These are phyloP conservation scores for Sparidentex hasta DNA, from an alignment of 2,797 vertebrate species.

Conservation along the genomic window DNA sequence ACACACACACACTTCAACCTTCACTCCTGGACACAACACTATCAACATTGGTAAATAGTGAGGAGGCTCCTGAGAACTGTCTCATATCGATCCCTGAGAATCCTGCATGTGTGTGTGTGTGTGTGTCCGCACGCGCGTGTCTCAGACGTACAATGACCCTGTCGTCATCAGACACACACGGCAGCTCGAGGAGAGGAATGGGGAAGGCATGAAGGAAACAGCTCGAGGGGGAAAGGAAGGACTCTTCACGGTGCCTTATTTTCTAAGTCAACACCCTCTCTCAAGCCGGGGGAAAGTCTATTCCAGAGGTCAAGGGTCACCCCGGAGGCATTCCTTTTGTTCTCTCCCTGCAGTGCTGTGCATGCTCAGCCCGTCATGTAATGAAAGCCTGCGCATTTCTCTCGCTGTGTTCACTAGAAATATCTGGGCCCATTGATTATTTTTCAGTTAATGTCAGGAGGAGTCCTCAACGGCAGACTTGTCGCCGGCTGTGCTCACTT, in stretches of 20 bases:
- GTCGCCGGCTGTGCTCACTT: not conserved
- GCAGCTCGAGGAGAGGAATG: constrained; percentile 58
- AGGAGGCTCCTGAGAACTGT: constrained; percentile 64
- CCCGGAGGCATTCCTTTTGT: constrained; percentile 80
- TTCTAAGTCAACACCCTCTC: constrained; percentile 86
- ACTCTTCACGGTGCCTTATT: constrained; percentile 89
- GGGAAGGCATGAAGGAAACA: constrained; percentile 72
- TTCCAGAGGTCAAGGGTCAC: constrained; percentile 80
- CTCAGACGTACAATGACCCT: constrained; percentile 65
- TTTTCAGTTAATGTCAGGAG: constrained; percentile 20
- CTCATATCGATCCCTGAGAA: constrained; percentile 64
- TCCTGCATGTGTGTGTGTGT: constrained; percentile 23
- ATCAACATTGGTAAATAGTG: constrained; percentile 74
- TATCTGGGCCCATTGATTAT: constrained; percentile 40
- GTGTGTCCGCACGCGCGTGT: constrained; percentile 6
- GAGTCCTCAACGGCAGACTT: constrained; percentile 4
- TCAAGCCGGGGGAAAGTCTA: constrained; percentile 77
- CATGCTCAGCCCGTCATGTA: constrained; percentile 48
- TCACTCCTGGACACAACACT: constrained; percentile 63
- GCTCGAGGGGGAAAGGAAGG: constrained; percentile 70
- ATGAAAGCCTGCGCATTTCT: constrained; percentile 29
- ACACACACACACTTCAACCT: constrained; percentile 61
- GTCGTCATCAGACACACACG: constrained; percentile 61
- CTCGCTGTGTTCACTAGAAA: constrained; percentile 18
- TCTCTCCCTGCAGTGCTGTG: constrained; percentile 57